Percentiles rank a stretch among this genome's conserved stretches.
These are phyloP conservation scores for Micrastur ruficollis DNA, from an alignment of 2,797 vertebrate genomes.

Conservation along the genomic window DNA sequence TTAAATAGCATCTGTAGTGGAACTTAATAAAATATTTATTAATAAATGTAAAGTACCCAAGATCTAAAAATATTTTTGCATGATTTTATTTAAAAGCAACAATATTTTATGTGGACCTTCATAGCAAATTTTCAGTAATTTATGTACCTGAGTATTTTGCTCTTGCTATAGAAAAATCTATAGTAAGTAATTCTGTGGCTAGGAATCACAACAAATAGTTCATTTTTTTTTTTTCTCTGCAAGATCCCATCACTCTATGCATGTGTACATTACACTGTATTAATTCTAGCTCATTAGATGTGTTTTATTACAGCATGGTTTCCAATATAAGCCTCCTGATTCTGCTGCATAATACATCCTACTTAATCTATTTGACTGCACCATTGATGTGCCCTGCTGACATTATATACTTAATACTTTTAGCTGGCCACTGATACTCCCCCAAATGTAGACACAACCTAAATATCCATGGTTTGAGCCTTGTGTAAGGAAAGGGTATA, in stretches of 20 bases:
- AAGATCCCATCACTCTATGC: background rate
- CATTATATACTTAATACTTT: background rate
- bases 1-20: slow-evolving; percentile 51
- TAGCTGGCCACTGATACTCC: background rate
- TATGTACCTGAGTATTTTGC: background rate
- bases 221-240: background rate
- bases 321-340: background rate
- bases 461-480: background rate
- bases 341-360: background rate
- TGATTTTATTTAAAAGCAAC: slow-evolving; percentile 22
- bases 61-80: slow-evolving; percentile 47
- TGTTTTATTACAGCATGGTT: background rate
- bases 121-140: background rate
- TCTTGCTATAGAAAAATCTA: background rate
- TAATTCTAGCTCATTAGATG: slow-evolving; percentile 33
- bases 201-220: slow-evolving; percentile 28
- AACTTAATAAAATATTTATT: slow-evolving; percentile 68
- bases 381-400: background rate
- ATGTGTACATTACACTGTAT: background rate
- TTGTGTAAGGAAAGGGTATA: background rate
- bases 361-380: background rate
- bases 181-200: background rate
- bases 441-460: background rate
- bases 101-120: background rate
- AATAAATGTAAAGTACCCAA: slow-evolving; percentile 47